Evolutionary conservation across 2,888 invertebrate genomes (phyloP), one percentile per base, ranked within the genome.

Genomic region (Cheilosia soror): DNA sequence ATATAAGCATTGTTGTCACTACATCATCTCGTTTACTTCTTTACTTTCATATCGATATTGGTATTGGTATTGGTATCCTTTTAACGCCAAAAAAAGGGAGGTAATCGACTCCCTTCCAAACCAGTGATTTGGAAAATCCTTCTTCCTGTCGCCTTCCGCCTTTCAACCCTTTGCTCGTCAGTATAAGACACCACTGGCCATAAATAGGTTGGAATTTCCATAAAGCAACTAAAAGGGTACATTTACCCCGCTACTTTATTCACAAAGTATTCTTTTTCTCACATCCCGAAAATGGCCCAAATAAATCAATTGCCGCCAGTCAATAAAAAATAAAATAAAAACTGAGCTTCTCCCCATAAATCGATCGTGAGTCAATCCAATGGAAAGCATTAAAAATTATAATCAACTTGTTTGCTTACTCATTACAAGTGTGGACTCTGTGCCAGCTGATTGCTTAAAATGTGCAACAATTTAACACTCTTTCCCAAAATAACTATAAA

Each of bases 291-390:
- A 75, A 55, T 49, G 53, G 55, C 65, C 73, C 58, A 65, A 60
- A 79, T 84, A 84, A 84, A 84, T 84, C 75, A 79, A 58, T 84
- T 75, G 71, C 79, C 75, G 66, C 69, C 75, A 79, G 69, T 76
- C 79, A 79, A 84, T 76, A 79, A 79, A 84, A 9, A 20, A 25
- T 57, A 68, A 51, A 53, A 63, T 68, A 65, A 51, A 71, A 58
- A 79, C 57, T 29, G 13, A 68, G 51, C 47, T 57, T 58, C 20
- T 27, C 37, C 27, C 29, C 44, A 40, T 42, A 63, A 77, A 77
- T 77, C 77, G 72, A 72, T 78, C 53, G 29, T 68, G 77, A 63
- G 55, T 72, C 68, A 65, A 66, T 72, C 37, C 66, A 20, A 57
- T 62, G 49, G 44, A 69, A 78, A 79, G 60, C 58, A 53, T 63